These are phyloP conservation scores for Dendropsophus ebraccatus DNA, from an alignment of 2,113 vertebrate genomes.

Conservation along the genomic window DNA sequence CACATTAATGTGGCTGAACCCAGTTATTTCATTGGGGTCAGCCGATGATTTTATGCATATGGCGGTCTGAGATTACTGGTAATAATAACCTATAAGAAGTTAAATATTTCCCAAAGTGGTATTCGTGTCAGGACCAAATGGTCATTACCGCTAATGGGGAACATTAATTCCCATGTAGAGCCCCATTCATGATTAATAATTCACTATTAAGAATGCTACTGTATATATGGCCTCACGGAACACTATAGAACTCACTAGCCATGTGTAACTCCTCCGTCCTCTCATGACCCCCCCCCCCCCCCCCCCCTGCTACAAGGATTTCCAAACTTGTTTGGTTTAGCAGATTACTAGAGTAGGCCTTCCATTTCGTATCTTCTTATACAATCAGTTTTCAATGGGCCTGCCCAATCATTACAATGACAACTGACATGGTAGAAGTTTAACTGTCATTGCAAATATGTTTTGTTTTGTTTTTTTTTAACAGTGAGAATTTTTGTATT, in stretches of 20 bases:
- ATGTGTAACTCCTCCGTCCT: neutral
- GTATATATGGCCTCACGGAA: neutral
- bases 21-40: too few relatives aligned
- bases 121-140: neutral
- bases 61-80: neutral
- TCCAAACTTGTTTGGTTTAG: neutral
- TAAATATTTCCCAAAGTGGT: slow-evolving; percentile 24
- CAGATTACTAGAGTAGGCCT: too few relatives aligned
- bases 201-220: neutral
- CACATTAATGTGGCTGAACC: too few relatives aligned
- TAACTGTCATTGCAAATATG: too few relatives aligned
- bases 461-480: too few relatives aligned
- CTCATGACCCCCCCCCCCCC: neutral
- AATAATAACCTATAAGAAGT: neutral
- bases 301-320: neutral
- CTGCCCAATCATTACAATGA: too few relatives aligned
- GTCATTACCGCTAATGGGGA: slow-evolving; percentile 7
- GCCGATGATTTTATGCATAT: too few relatives aligned
- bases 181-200: slow-evolving; percentile 33
- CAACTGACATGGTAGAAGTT: too few relatives aligned
- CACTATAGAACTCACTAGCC: neutral
- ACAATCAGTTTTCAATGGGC: too few relatives aligned
- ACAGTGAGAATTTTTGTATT: too few relatives aligned
- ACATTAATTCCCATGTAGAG: neutral
- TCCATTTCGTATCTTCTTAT: too few relatives aligned